Base-by-base conservation (phyloP, 2,113 vertebrate genomes). In the Todiramphus chloris region DNA sequence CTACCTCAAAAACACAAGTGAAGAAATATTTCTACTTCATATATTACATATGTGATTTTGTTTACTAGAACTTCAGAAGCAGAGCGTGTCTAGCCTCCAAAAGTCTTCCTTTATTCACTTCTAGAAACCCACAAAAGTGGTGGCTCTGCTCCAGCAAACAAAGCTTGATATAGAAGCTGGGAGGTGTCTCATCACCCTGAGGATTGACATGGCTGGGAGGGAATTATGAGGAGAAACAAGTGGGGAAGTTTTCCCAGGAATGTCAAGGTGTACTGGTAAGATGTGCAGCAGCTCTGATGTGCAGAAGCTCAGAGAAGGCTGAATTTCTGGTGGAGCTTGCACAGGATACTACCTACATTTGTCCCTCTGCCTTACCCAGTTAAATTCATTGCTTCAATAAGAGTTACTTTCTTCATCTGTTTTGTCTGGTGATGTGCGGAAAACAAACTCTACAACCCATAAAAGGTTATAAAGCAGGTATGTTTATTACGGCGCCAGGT, bases 21-120 rank as follows among this genome's bases (percentile, higher is more conserved):
- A 48, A 50, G 19, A 60, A 64, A 9, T 56, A 60, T 37, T 91
- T 80, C 33, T 83, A 4, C 35, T 51, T 87, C 10, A 1, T 48
- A 2, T 23, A 6, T 69, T 48, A 12, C 11, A 5, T 0, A 0
- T 16, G 2, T 74, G 27, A 35, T 17, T 94, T 60, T 46, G 7
- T 17, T 91, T 56, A 14, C 62, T 78, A 37, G 33, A 84, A 62
- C 33, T 11, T 69, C 9, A 20, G 11, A 39, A 73, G 11, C 2
- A 31, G 48, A 73, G 10, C 4, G 3, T 48, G 13, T 5, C 27
- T 7, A 60, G 28, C 48, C 24, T 72, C 28, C 8, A 25, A 30
- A 74, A 86, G 41, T 27, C n/a, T 55, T 50, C n/a, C 35, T 68
- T 81, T 66, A 23, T 44, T 77, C 28, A 87, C 43, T 66, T 51